Evolutionary conservation across 2,113 vertebrate species (phyloP), one percentile per base, ranked within the genome.

Genomic region (Phrynosoma blainvillii): DNA sequence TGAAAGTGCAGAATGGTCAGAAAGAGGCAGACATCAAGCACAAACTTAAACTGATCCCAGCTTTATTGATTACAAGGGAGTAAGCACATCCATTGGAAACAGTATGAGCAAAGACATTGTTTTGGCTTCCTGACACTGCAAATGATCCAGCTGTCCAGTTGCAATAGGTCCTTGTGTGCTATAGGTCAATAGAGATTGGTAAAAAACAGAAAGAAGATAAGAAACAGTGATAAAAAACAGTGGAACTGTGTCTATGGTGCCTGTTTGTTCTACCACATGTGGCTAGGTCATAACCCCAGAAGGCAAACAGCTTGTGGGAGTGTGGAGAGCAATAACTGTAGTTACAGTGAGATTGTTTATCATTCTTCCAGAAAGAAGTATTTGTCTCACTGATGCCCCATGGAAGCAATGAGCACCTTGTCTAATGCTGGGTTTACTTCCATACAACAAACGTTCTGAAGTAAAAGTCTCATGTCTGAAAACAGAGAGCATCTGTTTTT

Each of bases 1-100:
- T 78, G 87, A 32, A 88, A 10, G 1, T 92, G 27, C 79, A 74
- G 71, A 90, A 90, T 36, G 70, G 5, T 70, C 56, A 84, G 54
- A 25, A 32, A 84, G 30, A 73, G 32, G 76, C 23, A 25, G 40
- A 77, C 13, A 4, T 6, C 20, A 21, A 66, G 2, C 20, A 66
- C 65, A 47, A 13, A 82, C 66, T 82, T 82, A 16, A 42, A 42
- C 68, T 82, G 65, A 36, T 36, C 65, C 42, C 9, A 40, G 11
- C 59, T 25, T 81, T 18, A 65, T 65, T 36, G 54, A 4, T 62
- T 62, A 47, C 36, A 36, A 36, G 36, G 36, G 36, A 36, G 36
- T 36, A 36, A 36, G 36, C 36, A 36, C 36, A 36, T 36, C 47
- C 6, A 65, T 11, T 81, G 32, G 32, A 21, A 40, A 20, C 56